Evolutionary conservation across 2,888 invertebrate genomes (phyloP).

Genomic region (Sinelater perroti): DNA sequence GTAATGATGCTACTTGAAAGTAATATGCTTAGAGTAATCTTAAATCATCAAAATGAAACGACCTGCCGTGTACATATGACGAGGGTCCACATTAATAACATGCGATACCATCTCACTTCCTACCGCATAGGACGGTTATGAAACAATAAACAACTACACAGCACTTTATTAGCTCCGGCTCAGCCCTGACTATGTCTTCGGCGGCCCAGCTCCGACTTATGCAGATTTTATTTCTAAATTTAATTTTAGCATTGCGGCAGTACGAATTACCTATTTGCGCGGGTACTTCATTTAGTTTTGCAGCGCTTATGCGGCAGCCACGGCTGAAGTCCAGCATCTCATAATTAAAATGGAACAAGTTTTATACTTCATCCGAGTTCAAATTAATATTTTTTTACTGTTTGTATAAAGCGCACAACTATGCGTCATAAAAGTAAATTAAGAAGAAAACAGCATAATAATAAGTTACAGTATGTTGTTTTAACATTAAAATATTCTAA

Average conservation of each 20-base stretch:
- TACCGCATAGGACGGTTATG: conserved; percentile 52
- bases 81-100: conserved; percentile 57
- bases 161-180: conserved; percentile 45
- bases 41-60: conserved; percentile 59
- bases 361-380: not conserved
- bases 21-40: conserved; percentile 55
- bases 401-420: not conserved
- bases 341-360: not conserved
- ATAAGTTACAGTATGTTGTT: no score
- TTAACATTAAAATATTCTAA: no score
- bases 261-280: conserved; percentile 33
- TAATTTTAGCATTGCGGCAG: conserved; percentile 38
- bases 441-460: no score
- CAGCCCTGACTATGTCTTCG: conserved; percentile 34
- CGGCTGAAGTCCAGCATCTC: not conserved
- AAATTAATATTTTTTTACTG: not conserved
- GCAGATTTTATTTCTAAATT: conserved; percentile 45
- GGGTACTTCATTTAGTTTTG: conserved; percentile 17
- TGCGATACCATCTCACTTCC: conserved; percentile 55
- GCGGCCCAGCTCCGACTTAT: conserved; percentile 38
- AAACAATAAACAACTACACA: conserved; percentile 52
- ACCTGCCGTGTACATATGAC: conserved; percentile 55
- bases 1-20: conserved; percentile 55
- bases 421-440: not conserved
- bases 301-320: conserved; percentile 15